A percentile compares a stretch with the other conserved stretches of the same genome.
Conservation (phyloP, 64 coral and sea anemone species). For the Dendrophyllia cribrosa region DNA sequence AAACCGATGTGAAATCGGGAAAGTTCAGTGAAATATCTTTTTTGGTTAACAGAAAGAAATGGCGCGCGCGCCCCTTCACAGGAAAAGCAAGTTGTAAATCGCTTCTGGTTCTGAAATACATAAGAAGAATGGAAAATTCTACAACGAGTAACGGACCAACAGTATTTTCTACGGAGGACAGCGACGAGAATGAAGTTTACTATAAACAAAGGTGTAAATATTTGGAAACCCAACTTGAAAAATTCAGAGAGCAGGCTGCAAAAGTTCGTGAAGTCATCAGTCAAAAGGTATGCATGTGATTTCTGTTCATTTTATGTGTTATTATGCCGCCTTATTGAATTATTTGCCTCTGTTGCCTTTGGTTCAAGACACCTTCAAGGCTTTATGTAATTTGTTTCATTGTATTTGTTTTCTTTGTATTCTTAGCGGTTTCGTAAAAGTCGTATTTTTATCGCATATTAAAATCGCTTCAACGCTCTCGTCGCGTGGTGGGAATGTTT, state of each 20-base stretch:
- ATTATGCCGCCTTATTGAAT: background rate
- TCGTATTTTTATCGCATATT: background rate
- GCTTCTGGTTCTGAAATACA: background rate
- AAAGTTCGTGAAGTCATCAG: slow-evolving; percentile 82
- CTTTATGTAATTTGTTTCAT: background rate
- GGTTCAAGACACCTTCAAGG: background rate
- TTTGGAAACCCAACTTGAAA: slow-evolving; percentile 70
- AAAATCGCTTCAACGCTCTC: background rate
- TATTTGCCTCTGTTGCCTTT: background rate
- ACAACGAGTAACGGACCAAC: slow-evolving; percentile 17
- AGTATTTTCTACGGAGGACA: background rate
- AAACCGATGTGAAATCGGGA: background rate
- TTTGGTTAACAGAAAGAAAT: background rate
- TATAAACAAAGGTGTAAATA: slow-evolving; percentile 61
- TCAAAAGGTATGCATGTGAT: slow-evolving; percentile 49
- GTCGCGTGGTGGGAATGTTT: background rate
- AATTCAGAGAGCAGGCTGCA: slow-evolving; percentile 67
- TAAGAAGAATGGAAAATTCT: slow-evolving; percentile 25
- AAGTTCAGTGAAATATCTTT: background rate
- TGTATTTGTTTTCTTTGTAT: background rate
- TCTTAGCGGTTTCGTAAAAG: background rate
- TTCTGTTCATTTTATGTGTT: slow-evolving; percentile 1
- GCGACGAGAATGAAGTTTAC: slow-evolving; percentile 57
- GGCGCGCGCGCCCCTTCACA: background rate
- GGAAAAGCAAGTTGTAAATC: slow-evolving; percentile 1